Base-by-base conservation (phyloP, 2,888 invertebrate species). In the Drosophila anomalata region DNA sequence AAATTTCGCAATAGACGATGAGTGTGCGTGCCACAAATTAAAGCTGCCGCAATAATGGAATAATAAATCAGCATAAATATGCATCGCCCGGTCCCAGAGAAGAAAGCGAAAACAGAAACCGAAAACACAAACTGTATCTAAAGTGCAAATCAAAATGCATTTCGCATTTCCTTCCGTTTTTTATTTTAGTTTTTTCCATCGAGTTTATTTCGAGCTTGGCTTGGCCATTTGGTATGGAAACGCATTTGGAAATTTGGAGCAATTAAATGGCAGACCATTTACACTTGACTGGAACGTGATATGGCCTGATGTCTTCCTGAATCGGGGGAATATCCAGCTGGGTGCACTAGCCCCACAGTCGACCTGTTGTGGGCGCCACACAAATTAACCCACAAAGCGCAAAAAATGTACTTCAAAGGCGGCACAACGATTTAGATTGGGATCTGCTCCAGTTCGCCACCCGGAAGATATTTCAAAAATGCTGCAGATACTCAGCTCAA, bases 121-220 rank as follows among this genome's bases (percentile, higher is more conserved):
- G 60, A 55, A 36, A 22, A 20, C 5, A 42, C 52, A 57, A 69
- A 69, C 54, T 57, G 58, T 22, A 66, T 62, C 42, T 42, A 75
- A 77, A 58, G 53, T 58, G 44, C 54, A 75, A 78, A 73, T 77
- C 69, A 65, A 78, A 78, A 80, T 75, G 74, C 77, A 77, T 51
- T 72, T 72, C 65, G 56, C 73, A 79, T 83, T 84, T 84, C 84
- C 84, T 84, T 84, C 88, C 84, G 88, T 84, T 84, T 81, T 65
- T 52, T 42, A 20, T 42, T 42, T 36, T 36, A n/a, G n/a, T 36
- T 36, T 36, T 36, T 36, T 17, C 17, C 42, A 20, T 55, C 44
- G 44, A 44, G 22, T 52, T 67, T 46, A 22, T 12, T 22, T 12
- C 17, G 17, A 7, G 33, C 33, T 50, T 29, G 31, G 7, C 8